Base-by-base conservation (phyloP, 2,888 invertebrate genomes). In the Ornithoptera priamus region DNA sequence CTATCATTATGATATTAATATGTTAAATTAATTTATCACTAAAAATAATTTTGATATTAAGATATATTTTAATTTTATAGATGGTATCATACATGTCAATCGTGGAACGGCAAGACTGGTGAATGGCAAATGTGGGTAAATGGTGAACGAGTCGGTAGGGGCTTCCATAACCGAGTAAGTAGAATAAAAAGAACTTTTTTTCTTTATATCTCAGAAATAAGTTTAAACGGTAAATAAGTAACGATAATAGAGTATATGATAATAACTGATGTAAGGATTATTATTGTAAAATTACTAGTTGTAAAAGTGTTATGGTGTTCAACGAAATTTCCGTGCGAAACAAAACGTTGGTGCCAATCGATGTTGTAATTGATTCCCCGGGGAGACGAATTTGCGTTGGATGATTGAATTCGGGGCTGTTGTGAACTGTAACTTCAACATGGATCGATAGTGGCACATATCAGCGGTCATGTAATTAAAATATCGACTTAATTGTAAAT, bases 51-150 rank as follows among this genome's bases (percentile, higher is more conserved):
- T 46, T 10, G 15, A 46, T 46, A 46, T 46, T 46, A 46, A 46
- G 0, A 46, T 46, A 46, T 53, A n/a, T 18, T 53, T 53, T 53
- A n/a, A n/a, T 8, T 53, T n/a, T 53, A 18, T 53, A 94, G 96
- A 72, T 97, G 97, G 97, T 97, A 97, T 91, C 97, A 97, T 86
- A 95, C 96, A 65, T 97, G 97, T 81, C 96, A 96, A 79, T 97
- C 97, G 67, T 97, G 97, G 97, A 97, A 97, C 84, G 97, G 97
- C 22, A 96, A 95, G 83, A 97, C 97, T 10, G 97, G 97, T 64
- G 97, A 97, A 88, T 97, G 97, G 97, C 97, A 97, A 88, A 94
- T 97, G 76, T 97, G 97, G 97, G 95, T 97, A 73, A 96, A 97
- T 84, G 95, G 95, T 24, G 97, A 97, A 85, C 93, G 97, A 75